A percentile compares a stretch with the other conserved stretches of the same genome.
Evolutionary conservation across 2,797 vertebrate species (phyloP).

Genomic region (Sebastes paucispinis): DNA sequence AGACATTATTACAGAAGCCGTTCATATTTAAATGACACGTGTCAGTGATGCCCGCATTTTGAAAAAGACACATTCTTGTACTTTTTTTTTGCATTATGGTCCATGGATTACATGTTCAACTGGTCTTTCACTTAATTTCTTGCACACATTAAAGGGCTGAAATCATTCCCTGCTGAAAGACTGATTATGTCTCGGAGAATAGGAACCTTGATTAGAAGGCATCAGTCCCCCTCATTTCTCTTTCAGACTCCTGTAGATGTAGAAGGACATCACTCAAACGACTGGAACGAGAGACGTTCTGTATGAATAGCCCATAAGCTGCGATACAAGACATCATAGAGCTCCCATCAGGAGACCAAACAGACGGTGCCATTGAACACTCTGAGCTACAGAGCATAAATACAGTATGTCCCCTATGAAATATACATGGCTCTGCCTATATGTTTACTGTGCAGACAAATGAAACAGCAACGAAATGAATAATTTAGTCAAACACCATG

Average conservation of each 20-base stretch:
- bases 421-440: constrained; percentile 20
- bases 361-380: not conserved
- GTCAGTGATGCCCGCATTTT: not conserved
- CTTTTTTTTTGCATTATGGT: not conserved
- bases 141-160: constrained; percentile 20
- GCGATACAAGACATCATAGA: not conserved
- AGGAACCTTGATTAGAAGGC: constrained; percentile 1
- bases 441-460: constrained; percentile 4
- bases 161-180: constrained; percentile 3
- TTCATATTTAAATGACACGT: not conserved
- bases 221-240: not conserved
- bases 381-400: not conserved
- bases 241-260: not conserved
- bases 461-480: constrained; percentile 21
- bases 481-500: constrained; percentile 17
- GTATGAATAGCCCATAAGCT: not conserved
- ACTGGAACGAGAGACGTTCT: not conserved
- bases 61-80: not conserved
- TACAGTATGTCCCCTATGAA: constrained; percentile 2
- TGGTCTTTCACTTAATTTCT: not conserved
- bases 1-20: not conserved
- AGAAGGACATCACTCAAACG: not conserved
- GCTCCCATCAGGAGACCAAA: not conserved
- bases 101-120: not conserved
- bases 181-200: constrained; percentile 5